Conservation (phyloP, 2,113 vertebrate species). For the Suncus etruscus region DNA sequence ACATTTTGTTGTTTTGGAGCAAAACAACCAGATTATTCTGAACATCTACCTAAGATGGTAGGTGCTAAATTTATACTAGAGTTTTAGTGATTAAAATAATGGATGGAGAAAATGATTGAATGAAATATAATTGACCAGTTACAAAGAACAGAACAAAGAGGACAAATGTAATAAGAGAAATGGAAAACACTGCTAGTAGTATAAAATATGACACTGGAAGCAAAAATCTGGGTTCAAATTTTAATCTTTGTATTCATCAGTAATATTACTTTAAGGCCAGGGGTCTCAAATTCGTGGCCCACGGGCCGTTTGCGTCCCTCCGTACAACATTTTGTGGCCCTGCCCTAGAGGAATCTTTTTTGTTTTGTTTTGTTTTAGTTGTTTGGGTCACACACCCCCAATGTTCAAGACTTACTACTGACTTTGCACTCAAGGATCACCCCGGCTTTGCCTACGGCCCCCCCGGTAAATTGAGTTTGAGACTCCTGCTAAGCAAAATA, state of each 20-base stretch:
- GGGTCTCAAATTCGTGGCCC: too few species aligned
- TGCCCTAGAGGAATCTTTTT: too few species aligned
- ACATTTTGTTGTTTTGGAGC: neutral
- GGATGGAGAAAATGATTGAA: neutral
- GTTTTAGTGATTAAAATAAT: slow-evolving; percentile 10
- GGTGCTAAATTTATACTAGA: neutral
- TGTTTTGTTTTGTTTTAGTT: too few species aligned
- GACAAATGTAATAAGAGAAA: neutral
- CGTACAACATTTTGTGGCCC: too few species aligned
- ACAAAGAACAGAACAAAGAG: neutral
- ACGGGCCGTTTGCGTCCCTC: too few species aligned
- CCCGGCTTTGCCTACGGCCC: too few species aligned
- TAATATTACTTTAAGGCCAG: too few species aligned
- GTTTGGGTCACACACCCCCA: too few species aligned
- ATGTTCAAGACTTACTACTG: too few species aligned
- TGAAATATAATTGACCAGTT: neutral
- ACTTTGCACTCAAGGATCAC: too few species aligned
- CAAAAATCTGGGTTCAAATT: neutral
- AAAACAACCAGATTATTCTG: neutral
- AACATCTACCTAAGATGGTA: neutral
- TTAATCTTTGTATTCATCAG: neutral
- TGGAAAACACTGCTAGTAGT: neutral
- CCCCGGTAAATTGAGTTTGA: too few species aligned
- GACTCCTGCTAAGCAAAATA: too few species aligned
- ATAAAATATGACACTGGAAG: neutral